Conservation (phyloP, 2,888 invertebrate species). For the Notodonta ziczac region DNA sequence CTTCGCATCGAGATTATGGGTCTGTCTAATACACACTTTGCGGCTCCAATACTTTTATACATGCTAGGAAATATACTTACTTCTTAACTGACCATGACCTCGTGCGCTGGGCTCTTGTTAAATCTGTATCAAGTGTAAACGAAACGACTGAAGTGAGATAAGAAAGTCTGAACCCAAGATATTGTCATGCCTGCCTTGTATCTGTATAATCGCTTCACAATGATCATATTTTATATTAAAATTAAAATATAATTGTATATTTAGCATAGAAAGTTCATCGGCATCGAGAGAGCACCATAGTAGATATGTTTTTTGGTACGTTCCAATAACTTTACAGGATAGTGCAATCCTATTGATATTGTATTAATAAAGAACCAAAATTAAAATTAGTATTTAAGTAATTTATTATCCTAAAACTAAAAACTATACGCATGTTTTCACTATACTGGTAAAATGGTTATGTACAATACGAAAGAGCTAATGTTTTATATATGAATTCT, state of each 20-base stretch:
- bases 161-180: conserved; percentile 61
- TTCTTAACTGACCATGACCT: conserved; percentile 16
- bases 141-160: conserved; percentile 59
- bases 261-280: conserved; percentile 84
- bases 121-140: conserved; percentile 22
- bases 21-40: not conserved
- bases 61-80: too few relatives aligned
- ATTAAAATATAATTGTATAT: conserved; percentile 65
- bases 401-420: conserved; percentile 85
- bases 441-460: conserved; percentile 85
- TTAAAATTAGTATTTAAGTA: conserved; percentile 84
- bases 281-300: conserved; percentile 78
- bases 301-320: conserved; percentile 72
- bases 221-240: conserved; percentile 69
- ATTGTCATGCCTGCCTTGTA: conserved; percentile 75
- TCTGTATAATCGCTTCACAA: conserved; percentile 75
- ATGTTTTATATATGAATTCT: conserved; percentile 86
- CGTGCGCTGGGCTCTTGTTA: conserved; percentile 35
- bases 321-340: conserved; percentile 80
- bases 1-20: not conserved
- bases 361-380: conserved; percentile 86
- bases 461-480: conserved; percentile 84
- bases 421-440: conserved; percentile 86
- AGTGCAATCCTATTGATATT: conserved; percentile 84
- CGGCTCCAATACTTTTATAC: too few relatives aligned